Evolutionary conservation across 53 echinoderm and acorn worm genomes (phyloP).

Genomic region (Crossaster papposus): DNA sequence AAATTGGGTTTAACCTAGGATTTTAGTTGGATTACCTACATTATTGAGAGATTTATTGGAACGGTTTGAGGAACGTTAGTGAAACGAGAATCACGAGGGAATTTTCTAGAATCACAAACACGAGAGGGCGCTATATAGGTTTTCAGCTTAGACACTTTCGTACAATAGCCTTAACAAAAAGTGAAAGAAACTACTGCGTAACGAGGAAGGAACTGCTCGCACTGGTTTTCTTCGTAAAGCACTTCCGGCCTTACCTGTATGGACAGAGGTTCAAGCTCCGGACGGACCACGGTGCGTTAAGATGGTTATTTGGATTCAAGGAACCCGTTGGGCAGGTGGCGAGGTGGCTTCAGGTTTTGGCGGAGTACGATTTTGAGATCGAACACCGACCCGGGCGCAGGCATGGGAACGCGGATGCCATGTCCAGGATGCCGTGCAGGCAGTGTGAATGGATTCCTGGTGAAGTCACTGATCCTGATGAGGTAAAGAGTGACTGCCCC

Average conservation of each 20-base stretch:
- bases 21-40: too few species aligned
- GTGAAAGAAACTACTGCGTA: constrained; percentile 40
- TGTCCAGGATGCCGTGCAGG: constrained; percentile 22
- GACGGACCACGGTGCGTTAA: constrained; percentile 33
- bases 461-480: neutral
- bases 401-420: constrained; percentile 30
- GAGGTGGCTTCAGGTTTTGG: constrained; percentile 42
- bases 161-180: constrained; percentile 8
- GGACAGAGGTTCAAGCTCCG: constrained; percentile 14
- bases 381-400: constrained; percentile 28
- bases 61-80: too few species aligned
- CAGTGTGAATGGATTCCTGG: constrained; percentile 1
- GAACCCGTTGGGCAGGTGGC: constrained; percentile 43
- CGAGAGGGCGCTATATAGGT: too few species aligned
- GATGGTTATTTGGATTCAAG: constrained; percentile 37
- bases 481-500: neutral
- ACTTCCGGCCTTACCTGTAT: constrained; percentile 38
- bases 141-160: too few species aligned
- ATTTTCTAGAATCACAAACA: too few species aligned
- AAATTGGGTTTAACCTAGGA: too few species aligned
- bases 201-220: constrained; percentile 37
- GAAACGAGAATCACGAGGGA: too few species aligned
- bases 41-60: too few species aligned
- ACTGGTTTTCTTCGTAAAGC: neutral
- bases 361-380: constrained; percentile 7